Base-by-base conservation (phyloP, 2,797 vertebrate genomes). In the Pangasius sanitwongsei region DNA sequence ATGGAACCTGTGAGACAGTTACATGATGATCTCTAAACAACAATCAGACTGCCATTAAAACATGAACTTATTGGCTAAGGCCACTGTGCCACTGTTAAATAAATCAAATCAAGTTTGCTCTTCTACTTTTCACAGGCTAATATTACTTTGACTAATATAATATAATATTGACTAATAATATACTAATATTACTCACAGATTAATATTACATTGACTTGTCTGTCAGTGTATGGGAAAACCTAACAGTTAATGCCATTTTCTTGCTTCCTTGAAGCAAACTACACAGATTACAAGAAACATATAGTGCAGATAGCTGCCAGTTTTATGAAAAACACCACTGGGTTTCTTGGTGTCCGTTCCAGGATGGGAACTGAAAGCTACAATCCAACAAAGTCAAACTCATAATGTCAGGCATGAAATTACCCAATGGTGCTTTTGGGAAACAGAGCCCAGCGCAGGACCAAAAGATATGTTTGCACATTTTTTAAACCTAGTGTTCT, bases 401-500 rank as follows among this genome's bases (percentile, higher is more conserved):
- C 69, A 44, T 74, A 50, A 85, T 85, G 83, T 86, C 69, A 86
- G 34, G 85, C 85, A 74, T 86, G 37, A 86, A 86, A 86, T 86
- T 74, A 74, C 53, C 55, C 69, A 74, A 57, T 86, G 31, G 70
- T 44, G 55, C 69, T 59, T 86, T 75, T 59, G 53, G 53, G 69
- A 86, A 74, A 86, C 83, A 53, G 63, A 48, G 48, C 13, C 69
- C 85, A 61, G 31, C 31, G 65, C 83, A 61, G 78, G 4, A 28
- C 34, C 31, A 20, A 55, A 53, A 15, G 63, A 31, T 37, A 34
- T 70, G 20, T 25, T 70, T 67, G 15, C 2, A 28, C n/a, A 55
- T 72, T 50, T 74, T 63, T 11, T n/a, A 12, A 69, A 61, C 57
- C 8, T 50, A 31, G 15, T 18, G 25, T 18, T 83, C 3, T 67